Evolutionary conservation across 2,888 invertebrate genomes (phyloP), one percentile per base, ranked within the genome.

Genomic region (Linnaemya tessellans): DNA sequence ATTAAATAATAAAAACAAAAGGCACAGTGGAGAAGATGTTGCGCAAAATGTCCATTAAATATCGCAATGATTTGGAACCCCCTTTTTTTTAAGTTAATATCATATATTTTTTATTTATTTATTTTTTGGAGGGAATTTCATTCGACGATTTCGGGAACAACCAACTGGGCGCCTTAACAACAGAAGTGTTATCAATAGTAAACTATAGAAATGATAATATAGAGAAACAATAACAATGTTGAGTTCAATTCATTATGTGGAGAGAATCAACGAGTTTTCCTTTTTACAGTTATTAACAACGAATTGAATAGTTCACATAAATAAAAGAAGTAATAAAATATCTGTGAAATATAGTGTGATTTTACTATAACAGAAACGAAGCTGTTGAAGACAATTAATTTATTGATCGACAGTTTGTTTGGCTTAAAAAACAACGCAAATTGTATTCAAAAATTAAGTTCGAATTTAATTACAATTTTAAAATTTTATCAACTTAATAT

Each of bases 231-330:
- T 18, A 49, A 35, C 51, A 30, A 65, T 41, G 18, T 13, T 15
- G 22, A 8, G 15, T 43, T 43, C 13, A 11, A 13, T 43, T 43
- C 1, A 43, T 11, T 43, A 43, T 43, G 13, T 43, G 13, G 13
- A 13, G 43, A 11, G 15, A 43, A 43, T 43, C 15, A 43, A 43
- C 11, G 13, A 43, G 30, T 46, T 35, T 49, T n/a, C 20, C 20
- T 60, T 46, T 35, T 49, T 7, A 11, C 25, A 46, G 30, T 30
- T 46, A 9, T 20, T 35, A 73, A 73, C 46, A 60, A 62, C 49
- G 15, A 38, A 22, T 62, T 49, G n/a, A 62, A 60, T 0, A 49
- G 15, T 49, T 30, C 10, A 9, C 18, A 46, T 58, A 20, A 60
- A 35, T 58, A 20, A 30, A n/a, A 10, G 18, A 10, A 9, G 35